Base-by-base conservation (phyloP, 2,113 vertebrate species). In the Proterorhinus semilunaris region DNA sequence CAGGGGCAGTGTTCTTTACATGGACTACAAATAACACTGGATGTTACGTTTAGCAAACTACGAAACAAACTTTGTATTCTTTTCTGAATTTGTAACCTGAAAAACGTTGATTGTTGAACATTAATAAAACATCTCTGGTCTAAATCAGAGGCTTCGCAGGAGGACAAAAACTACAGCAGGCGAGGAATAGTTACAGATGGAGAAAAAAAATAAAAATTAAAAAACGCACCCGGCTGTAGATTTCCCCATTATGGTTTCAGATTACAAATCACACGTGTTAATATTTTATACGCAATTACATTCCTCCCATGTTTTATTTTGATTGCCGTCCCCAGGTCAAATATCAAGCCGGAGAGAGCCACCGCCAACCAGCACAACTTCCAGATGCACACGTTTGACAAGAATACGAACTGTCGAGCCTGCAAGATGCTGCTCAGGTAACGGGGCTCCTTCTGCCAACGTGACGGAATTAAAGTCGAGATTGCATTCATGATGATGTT, bases 381-480 rank as follows among this genome's bases (percentile, higher is more conserved):
- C 82, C 96, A 99, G 91, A 99, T 99, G 98, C 95, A 95, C 90
- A 98, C 97, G 0, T 99, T 99, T 21, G 96, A 98, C 17, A 96
- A 94, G 90, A 95, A 96, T 5, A 98, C 97, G 81, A 98, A 94
- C 91, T 99, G 98, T 91, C 94, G 92, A 75, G 97, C 95, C 63
- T 99, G 98, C 90, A 95, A 92, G 86, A 98, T 96, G 98, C 95
- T 99, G 69, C 83, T 99, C 50, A 95, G 97, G 98, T 99, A 89
- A 36, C 27, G 27, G 27, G 0, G 27, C 27, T 36, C 27, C 27
- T 36, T 36, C 27, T 36, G 3, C 27, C 4, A 5, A 36, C 4
- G 27, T 1, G 27, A 36, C 5, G 54, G 6, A 36, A 42, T 42
- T 36, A 13, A 13, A 57, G 4, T 21, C 7, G 21, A 13, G 11